A percentile compares a stretch with the other conserved stretches of the same genome.
phyloP scores from a whole-genome alignment of 2,113 vertebrate species.

The Amazona vittata region DNA sequence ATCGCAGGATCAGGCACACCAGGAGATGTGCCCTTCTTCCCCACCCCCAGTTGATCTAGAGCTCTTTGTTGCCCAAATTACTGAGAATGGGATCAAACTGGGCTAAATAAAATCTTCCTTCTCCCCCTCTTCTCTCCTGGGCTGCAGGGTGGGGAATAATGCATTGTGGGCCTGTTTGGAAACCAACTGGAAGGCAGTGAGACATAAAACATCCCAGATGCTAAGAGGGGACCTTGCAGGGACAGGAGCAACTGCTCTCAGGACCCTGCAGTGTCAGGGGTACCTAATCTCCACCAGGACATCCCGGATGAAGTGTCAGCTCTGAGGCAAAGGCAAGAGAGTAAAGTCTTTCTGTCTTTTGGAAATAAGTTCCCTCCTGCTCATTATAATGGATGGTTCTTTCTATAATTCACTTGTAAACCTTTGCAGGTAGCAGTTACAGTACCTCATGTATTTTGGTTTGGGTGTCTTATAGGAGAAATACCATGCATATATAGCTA shows the following conservation, averaged over 20 bases:
- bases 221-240: neutral
- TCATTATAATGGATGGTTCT: neutral
- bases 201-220: neutral
- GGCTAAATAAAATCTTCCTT: neutral
- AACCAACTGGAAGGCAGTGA: neutral
- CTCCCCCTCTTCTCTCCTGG: neutral
- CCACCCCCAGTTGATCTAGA: neutral
- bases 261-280: neutral
- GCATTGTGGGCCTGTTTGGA: neutral
- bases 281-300: accelerated
- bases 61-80: neutral
- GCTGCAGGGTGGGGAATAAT: neutral
- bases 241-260: neutral
- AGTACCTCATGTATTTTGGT: neutral
- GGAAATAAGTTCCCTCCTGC: neutral
- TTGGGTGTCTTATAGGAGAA: neutral
- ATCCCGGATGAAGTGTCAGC: neutral
- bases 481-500: neutral
- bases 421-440: neutral
- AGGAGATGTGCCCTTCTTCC: neutral
- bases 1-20: neutral
- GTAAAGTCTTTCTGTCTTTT: neutral
- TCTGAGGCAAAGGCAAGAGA: neutral
- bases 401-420: neutral
- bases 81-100: neutral